Conservation (phyloP, 2,797 vertebrate genomes). For the Typhlichthys subterraneus region DNA sequence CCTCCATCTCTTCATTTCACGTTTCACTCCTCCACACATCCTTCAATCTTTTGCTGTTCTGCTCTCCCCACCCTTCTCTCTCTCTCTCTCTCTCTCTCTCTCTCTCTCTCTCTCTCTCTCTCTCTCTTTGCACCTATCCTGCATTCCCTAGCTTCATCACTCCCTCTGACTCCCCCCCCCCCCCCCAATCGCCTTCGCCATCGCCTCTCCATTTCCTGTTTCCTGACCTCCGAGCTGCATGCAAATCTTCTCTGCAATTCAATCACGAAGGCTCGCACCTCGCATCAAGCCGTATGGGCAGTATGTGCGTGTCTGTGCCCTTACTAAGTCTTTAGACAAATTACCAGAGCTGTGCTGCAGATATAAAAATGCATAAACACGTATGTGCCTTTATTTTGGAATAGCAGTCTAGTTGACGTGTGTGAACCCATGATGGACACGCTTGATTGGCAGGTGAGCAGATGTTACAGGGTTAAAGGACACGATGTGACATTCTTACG, state of each 20-base stretch:
- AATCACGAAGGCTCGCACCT: slow-evolving; percentile 47
- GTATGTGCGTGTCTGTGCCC: background rate
- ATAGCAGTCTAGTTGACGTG: background rate
- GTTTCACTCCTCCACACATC: slow-evolving; percentile 18
- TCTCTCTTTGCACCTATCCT: background rate
- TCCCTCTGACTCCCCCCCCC: slow-evolving; percentile 15
- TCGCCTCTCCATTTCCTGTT: slow-evolving; percentile 40
- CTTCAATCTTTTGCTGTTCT: slow-evolving; percentile 21
- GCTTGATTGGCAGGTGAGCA: slow-evolving; percentile 28
- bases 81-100: slow-evolving; percentile 1
- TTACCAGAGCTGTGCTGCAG: no score
- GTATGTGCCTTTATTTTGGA: no score
- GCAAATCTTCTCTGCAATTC: slow-evolving; percentile 60
- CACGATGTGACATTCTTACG: slow-evolving; percentile 23
- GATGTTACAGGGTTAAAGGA: slow-evolving; percentile 37
- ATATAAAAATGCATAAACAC: no score
- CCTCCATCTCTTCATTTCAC: slow-evolving; percentile 13
- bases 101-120: background rate
- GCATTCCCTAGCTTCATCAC: slow-evolving; percentile 20
- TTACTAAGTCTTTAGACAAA: no score
- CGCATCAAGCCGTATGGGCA: slow-evolving; percentile 4
- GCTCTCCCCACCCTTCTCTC: background rate
- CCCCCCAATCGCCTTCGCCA: no score
- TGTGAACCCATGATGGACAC: slow-evolving; percentile 1
- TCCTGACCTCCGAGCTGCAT: slow-evolving; percentile 44